Evolutionary conservation across 1,140 invertebrate genomes (phyloP), one percentile per base, ranked within the genome.

Genomic region (Trichoplusia ni): DNA sequence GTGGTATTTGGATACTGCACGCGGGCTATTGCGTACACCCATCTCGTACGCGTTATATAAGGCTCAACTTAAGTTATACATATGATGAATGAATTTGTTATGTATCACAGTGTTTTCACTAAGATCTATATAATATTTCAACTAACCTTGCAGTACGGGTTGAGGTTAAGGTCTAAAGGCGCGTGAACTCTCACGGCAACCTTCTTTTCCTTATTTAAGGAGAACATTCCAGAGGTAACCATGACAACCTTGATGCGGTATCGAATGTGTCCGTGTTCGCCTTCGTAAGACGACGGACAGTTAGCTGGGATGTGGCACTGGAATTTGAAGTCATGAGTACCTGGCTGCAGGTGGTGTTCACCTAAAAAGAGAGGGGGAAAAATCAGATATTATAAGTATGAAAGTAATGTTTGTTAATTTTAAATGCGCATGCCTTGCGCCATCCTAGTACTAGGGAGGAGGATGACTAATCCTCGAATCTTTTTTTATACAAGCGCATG

Each of bases 221-320:
- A 35, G 71, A 96, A 95, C 65, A 95, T 95, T 94, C 96, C 97
- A 16, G 96, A 95, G 19, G 96, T 92, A 88, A 97, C 96, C 46
- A 97, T 85, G 6, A 94, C 94, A 0, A 94, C 95, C 82, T 96
- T 96, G 2, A 96, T 90, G 21, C 93, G 95, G 82, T 97, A 97
- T 9, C 95, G 90, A 29, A 97, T 91, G 79, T 94, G 93, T 0
- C 96, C 96, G 73, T 93, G 93, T 58, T 94, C 92, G 1, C 95
- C 95, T 81, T 97, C 95, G 89, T 96, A 97, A 2, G 95, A 96
- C n/a, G 95, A 95, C 1, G 95, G 95, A 47, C 95, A 88, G 71
- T 91, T 92, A 0, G 79, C 75, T 0, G 95, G 95, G 25, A 95
- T 72, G 0, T 87, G 85, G 68, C 91, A 93, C 2, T 90, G 90